Evolutionary conservation across 1,140 invertebrate genomes (phyloP).

Genomic region (Zaprionus vittiger): DNA sequence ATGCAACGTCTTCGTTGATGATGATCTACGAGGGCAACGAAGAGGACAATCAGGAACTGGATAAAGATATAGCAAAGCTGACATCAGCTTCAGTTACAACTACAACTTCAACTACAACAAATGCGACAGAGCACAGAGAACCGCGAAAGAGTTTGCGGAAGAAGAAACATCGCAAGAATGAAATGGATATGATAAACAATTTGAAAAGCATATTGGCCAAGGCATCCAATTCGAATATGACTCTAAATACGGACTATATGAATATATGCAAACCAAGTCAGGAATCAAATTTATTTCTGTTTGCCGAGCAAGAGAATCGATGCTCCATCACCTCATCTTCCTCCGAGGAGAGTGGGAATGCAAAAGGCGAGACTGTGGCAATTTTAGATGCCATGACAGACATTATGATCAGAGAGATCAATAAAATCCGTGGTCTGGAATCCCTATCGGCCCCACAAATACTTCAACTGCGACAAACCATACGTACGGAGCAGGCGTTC

Average conservation of each 20-base stretch:
- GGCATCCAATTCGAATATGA: conserved; percentile 31
- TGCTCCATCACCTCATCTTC: conserved; percentile 17
- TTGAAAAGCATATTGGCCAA: conserved; percentile 69
- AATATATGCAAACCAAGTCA: neutral
- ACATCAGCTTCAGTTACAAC: neutral
- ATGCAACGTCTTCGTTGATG: conserved; percentile 81
- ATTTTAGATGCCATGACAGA: conserved; percentile 65
- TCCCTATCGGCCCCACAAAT: conserved; percentile 63
- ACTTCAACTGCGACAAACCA: conserved; percentile 51
- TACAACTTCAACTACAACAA: neutral
- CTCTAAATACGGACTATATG: neutral
- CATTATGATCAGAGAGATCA: conserved; percentile 74
- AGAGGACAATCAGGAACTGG: conserved; percentile 75
- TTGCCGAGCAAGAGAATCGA: conserved; percentile 5
- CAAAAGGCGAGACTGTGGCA: conserved; percentile 16
- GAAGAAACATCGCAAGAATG: conserved; percentile 78
- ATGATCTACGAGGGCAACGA: conserved; percentile 91
- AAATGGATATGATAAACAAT: conserved; percentile 83
- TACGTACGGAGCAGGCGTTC: conserved; percentile 64
- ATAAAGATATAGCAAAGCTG: neutral
- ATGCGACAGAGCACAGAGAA: conserved; percentile 18
- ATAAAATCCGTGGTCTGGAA: conserved; percentile 76
- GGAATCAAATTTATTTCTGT: neutral
- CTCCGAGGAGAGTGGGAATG: conserved; percentile 15
- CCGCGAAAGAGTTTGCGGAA: conserved; percentile 65